phyloP scores from a whole-genome alignment of 2,113 vertebrate genomes.

The Hydrochoerus hydrochaeris region DNA sequence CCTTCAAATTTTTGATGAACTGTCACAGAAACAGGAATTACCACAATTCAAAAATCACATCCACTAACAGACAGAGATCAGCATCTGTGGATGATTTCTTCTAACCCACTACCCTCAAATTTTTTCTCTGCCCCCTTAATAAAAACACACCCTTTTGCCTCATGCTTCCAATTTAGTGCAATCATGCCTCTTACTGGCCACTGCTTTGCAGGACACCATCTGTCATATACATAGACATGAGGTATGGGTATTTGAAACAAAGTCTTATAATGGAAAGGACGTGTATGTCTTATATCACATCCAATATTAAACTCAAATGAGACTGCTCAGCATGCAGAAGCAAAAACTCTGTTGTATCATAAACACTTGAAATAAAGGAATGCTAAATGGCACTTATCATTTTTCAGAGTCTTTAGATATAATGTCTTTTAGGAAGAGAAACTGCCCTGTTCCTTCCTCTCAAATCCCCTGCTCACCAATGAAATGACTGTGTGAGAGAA shows the following conservation, averaged over 20 bases:
- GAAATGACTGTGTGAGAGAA: background rate
- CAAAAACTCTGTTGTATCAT: background rate
- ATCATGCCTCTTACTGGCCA: conserved; percentile 90
- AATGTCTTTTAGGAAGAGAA: conserved; percentile 47
- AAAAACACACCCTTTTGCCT: conserved; percentile 85
- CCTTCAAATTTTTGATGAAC: conserved; percentile 88
- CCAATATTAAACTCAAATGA: conserved; percentile 54
- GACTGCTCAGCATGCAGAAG: conserved; percentile 33
- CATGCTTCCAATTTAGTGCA: conserved; percentile 90
- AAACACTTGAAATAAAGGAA: conserved; percentile 63
- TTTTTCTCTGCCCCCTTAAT: conserved; percentile 76
- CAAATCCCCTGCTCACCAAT: background rate
- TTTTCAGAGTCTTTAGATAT: conserved; percentile 31
- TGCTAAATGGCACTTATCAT: conserved; percentile 31
- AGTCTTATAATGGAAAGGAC: conserved; percentile 53
- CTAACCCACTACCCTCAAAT: conserved; percentile 77
- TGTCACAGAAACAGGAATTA: conserved; percentile 88
- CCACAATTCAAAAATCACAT: conserved; percentile 86
- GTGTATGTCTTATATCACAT: background rate
- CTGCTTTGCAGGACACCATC: conserved; percentile 87
- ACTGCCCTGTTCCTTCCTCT: background rate
- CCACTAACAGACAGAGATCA: conserved; percentile 83
- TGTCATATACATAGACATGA: conserved; percentile 84
- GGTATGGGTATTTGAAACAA: conserved; percentile 84
- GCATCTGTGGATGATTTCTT: conserved; percentile 86